A percentile compares a stretch with the other conserved stretches of the same genome.
phyloP scores from a whole-genome alignment of 2,113 vertebrate genomes.

The Nycticorax nycticorax region DNA sequence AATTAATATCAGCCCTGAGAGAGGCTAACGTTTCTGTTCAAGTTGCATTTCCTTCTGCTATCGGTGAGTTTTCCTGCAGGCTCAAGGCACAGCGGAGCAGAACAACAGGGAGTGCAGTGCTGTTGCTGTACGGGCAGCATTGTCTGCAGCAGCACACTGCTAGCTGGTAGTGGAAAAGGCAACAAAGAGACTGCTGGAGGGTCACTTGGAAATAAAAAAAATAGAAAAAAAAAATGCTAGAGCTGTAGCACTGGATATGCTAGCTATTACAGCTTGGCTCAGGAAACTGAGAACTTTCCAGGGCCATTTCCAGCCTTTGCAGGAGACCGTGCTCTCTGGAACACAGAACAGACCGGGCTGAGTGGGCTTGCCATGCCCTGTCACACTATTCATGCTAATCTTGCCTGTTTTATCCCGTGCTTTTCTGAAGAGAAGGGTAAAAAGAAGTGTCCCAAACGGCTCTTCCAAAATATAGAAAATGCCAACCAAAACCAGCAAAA shows the following conservation, averaged over 20 bases:
- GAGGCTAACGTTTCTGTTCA: not conserved
- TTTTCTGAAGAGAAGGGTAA: not conserved
- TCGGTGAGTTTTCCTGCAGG: not conserved
- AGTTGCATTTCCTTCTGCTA: not conserved
- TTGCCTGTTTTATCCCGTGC: not conserved
- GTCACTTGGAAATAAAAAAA: not conserved
- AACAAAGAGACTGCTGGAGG: slow-evolving; percentile 17
- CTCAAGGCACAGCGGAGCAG: not conserved
- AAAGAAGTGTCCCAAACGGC: not conserved
- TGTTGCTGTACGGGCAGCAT: not conserved
- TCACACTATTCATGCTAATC: not conserved
- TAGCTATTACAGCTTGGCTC: slow-evolving; percentile 20
- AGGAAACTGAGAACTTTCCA: slow-evolving; percentile 4
- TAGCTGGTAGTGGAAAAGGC: not conserved
- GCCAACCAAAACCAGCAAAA: not conserved
- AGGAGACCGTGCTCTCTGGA: not conserved
- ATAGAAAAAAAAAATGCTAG: not conserved
- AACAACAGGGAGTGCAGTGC: not conserved
- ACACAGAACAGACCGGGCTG: not conserved
- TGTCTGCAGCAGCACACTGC: not conserved
- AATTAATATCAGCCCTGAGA: slow-evolving; percentile 35
- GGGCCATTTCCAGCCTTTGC: slow-evolving; percentile 18
- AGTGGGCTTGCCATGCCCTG: not conserved
- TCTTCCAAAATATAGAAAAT: slow-evolving; percentile 5
- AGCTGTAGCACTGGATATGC: not conserved